A percentile compares a stretch with the other conserved stretches of the same genome.
Evolutionary conservation across 2,113 vertebrate genomes (phyloP).

Genomic region (Tursiops truncatus): DNA sequence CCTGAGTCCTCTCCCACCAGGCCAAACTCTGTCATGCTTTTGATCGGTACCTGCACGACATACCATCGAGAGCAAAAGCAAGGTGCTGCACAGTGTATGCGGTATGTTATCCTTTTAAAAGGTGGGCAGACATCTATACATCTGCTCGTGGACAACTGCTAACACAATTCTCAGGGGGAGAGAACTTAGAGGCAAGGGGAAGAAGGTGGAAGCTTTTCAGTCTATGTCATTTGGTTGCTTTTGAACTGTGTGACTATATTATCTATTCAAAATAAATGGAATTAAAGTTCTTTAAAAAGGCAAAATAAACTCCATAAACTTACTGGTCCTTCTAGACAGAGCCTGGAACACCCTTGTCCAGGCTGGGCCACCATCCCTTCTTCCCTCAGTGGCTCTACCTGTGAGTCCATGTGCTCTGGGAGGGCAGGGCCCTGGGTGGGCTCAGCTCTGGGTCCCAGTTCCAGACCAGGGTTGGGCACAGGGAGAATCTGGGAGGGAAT

Average conservation of each 20-base stretch:
- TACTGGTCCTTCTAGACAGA: not conserved
- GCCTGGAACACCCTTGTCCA: not conserved
- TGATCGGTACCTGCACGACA: not conserved
- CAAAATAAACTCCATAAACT: conserved; percentile 17
- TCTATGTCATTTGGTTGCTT: not conserved
- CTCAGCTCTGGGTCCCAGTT: not conserved
- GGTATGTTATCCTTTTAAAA: not conserved
- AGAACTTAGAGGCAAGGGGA: not conserved
- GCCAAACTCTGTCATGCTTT: not conserved
- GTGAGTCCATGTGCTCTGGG: not conserved
- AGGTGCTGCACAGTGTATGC: not conserved
- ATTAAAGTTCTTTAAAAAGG: not conserved
- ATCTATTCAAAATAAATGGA: not conserved
- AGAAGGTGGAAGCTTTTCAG: not conserved
- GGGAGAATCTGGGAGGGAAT: not conserved
- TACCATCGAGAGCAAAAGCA: not conserved
- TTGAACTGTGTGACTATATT: not conserved
- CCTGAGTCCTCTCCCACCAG: not conserved
- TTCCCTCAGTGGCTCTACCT: not conserved
- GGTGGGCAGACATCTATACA: not conserved
- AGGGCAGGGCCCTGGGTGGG: not conserved
- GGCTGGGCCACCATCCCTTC: not conserved
- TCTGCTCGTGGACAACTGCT: not conserved
- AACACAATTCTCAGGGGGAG: not conserved
- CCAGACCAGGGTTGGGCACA: not conserved